Conservation (phyloP, 2,113 vertebrate genomes). For the Aptenodytes forsteri region DNA sequence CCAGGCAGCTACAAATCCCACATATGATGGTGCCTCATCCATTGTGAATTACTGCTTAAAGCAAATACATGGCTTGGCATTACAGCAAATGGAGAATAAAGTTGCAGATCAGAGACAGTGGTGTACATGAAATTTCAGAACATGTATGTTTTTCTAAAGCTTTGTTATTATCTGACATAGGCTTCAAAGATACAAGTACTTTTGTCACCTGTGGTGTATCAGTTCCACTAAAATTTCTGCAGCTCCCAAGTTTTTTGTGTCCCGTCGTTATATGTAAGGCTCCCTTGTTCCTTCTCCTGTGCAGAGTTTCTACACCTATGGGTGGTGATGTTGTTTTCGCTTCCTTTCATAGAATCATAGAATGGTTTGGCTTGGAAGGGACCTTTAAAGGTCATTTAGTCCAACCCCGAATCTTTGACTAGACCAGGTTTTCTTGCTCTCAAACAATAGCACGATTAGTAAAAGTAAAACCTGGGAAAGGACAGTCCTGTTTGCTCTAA, state of each 20-base stretch:
- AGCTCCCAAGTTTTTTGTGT: background rate
- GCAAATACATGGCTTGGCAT: background rate
- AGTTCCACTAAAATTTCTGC: background rate
- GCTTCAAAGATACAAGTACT: background rate
- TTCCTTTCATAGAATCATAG: background rate
- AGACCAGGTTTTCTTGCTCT: background rate
- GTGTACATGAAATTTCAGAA: background rate
- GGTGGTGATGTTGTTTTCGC: background rate
- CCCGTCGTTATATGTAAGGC: background rate
- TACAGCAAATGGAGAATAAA: constrained; percentile 30
- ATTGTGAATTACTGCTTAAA: background rate
- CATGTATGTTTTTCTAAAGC: background rate
- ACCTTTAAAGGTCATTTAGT: background rate
- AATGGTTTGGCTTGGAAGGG: background rate
- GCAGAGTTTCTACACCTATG: background rate
- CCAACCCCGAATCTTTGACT: background rate
- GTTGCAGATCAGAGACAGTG: background rate
- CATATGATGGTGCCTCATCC: background rate
- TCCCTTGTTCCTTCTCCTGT: background rate
- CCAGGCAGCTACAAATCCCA: background rate
- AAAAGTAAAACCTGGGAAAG: background rate
- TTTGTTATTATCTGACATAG: background rate
- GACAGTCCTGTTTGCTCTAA: background rate
- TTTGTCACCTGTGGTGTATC: background rate
- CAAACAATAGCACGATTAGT: background rate